Evolutionary conservation across 2,888 invertebrate species (phyloP).

Genomic region (Boloria euphrosyne): DNA sequence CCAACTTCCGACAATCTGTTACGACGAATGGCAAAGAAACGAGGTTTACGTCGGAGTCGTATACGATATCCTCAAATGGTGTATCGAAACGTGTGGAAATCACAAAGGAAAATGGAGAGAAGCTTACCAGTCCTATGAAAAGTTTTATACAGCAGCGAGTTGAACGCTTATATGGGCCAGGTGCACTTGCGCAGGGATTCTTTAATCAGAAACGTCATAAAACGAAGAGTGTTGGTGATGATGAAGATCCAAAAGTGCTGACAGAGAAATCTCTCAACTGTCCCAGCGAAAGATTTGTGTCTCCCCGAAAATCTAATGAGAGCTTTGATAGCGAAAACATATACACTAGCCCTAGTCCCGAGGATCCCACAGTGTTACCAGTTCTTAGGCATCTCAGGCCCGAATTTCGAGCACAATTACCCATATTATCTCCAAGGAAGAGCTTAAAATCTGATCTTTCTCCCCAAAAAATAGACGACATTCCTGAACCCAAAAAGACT

Average conservation of each 20-base stretch:
- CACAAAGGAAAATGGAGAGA: conserved; percentile 75
- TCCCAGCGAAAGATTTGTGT: conserved; percentile 58
- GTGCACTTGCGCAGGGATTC: conserved; percentile 92
- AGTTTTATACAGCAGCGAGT: conserved; percentile 95
- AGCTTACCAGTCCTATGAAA: conserved; percentile 80
- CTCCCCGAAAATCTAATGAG: conserved; percentile 56
- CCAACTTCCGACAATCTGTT: conserved; percentile 71
- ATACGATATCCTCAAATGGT: conserved; percentile 75
- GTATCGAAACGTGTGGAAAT: conserved; percentile 74
- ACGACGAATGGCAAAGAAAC: conserved; percentile 67
- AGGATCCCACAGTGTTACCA: conserved; percentile 81
- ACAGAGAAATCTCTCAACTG: conserved; percentile 71
- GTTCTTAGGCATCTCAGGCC: conserved; percentile 92
- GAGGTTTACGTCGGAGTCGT: conserved; percentile 65
- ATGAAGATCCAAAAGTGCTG: conserved; percentile 66
- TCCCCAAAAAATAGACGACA: conserved; percentile 63
- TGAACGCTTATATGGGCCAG: conserved; percentile 93
- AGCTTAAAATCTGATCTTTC: conserved; percentile 61
- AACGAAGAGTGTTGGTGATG: conserved; percentile 66
- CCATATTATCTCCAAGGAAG: conserved; percentile 85
- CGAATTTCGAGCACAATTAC: conserved; percentile 92
- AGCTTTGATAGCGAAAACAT: conserved; percentile 54
- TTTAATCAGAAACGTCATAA: conserved; percentile 85
- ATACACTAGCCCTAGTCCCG: conserved; percentile 52
- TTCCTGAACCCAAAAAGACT: conserved; percentile 61